Evolutionary conservation across 2,888 invertebrate species (phyloP).

Genomic region (Cheilosia vulpina): DNA sequence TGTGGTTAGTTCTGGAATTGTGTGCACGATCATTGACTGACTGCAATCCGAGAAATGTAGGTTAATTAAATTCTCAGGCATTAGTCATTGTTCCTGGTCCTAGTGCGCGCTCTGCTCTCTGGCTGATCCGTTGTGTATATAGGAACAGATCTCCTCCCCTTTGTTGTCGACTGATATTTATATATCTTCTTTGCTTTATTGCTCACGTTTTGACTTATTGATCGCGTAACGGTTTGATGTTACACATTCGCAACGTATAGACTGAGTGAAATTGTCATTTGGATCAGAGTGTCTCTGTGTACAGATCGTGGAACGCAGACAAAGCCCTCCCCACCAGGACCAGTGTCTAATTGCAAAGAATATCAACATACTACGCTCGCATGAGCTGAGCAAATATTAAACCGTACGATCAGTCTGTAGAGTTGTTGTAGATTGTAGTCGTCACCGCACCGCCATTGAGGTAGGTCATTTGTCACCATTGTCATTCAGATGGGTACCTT

Average conservation of each 20-base stretch:
- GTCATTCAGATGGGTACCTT: conserved; percentile 23
- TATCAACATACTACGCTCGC: conserved; percentile 47
- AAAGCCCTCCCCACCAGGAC: conserved; percentile 13
- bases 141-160: conserved; percentile 19
- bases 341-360: conserved; percentile 68
- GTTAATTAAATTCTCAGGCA: conserved; percentile 75
- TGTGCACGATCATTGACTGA: conserved; percentile 74
- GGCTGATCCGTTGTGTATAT: conserved; percentile 30
- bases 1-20: conserved; percentile 73
- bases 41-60: conserved; percentile 73
- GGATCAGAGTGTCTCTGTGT: conserved; percentile 24
- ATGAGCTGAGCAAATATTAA: conserved; percentile 29
- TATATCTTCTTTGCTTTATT: conserved; percentile 50
- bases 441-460: conserved; percentile 47
- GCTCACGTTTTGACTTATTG: conserved; percentile 75
- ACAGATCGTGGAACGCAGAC: conserved; percentile 25
- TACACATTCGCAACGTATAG: conserved; percentile 58
- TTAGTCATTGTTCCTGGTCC: conserved; percentile 71
- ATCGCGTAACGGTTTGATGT: conserved; percentile 73
- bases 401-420: background rate
- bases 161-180: conserved; percentile 12
- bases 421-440: no score
- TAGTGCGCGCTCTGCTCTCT: conserved; percentile 23
- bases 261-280: conserved; percentile 68
- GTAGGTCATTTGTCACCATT: conserved; percentile 72